phyloP scores from a whole-genome alignment of 2,113 vertebrate species.

The Tamias sibiricus region DNA sequence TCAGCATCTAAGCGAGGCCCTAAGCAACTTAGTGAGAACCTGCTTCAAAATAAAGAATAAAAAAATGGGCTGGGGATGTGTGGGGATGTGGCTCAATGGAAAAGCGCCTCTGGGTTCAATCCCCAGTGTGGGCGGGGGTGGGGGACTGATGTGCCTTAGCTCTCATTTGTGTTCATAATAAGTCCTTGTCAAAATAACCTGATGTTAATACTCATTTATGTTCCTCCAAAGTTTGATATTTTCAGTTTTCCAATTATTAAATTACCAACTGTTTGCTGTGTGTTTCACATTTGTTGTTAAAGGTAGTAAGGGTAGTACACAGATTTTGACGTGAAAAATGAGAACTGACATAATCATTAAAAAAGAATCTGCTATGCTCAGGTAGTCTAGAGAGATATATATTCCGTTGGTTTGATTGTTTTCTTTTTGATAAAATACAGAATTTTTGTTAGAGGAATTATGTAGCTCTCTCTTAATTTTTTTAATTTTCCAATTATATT shows the following conservation, averaged over 20 bases:
- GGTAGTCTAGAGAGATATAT: background rate
- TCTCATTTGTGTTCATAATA: background rate
- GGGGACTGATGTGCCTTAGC: background rate
- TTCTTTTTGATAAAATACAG: background rate
- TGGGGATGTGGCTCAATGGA: too few species aligned
- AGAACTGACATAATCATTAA: background rate
- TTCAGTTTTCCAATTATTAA: background rate
- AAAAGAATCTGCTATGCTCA: background rate
- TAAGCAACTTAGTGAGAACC: too few species aligned
- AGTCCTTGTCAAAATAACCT: background rate
- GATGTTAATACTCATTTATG: background rate
- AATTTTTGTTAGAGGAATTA: conserved; percentile 20
- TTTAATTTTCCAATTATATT: conserved; percentile 28
- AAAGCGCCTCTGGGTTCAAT: too few species aligned
- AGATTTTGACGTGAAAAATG: conserved; percentile 25
- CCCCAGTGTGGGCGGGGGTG: too few species aligned
- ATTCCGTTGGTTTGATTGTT: conserved; percentile 23
- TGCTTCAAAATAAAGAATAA: too few species aligned
- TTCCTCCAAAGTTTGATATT: background rate
- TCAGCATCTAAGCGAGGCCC: too few species aligned
- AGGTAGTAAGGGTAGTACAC: background rate
- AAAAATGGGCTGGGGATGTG: too few species aligned
- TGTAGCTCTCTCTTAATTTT: background rate
- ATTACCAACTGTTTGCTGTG: background rate
- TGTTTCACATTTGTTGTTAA: background rate